Evolutionary conservation across 2,888 invertebrate species (phyloP), one percentile per base, ranked within the genome.

Genomic region (Chrysolina americana): DNA sequence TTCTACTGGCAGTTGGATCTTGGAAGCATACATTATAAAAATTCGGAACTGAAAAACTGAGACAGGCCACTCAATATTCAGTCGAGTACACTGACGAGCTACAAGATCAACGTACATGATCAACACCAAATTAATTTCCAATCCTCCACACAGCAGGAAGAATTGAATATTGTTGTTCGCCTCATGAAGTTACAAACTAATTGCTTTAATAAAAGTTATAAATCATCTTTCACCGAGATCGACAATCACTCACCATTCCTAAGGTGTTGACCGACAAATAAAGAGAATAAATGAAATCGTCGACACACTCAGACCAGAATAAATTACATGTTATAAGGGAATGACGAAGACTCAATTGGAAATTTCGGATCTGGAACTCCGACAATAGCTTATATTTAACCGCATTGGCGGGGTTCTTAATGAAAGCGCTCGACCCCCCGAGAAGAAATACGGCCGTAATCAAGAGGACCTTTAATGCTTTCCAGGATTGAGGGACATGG

Each of bases 401-500:
- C 84, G 83, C 83, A 84, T 84, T 83, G 85, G 84, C 77, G 84
- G 84, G 84, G 83, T 72, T 81, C 82, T 83, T 86, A 86, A 86
- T 86, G 85, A 86, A 86, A 86, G 83, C 85, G 80, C 79, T 85
- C 83, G 81, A 84, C 83, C 84, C 84, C 82, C 82, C 78, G 79
- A 83, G 85, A 87, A 87, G 87, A 87, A 86, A 87, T 87, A 87
- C 86, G 84, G 85, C 85, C 85, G 86, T 86, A 87, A 87, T 87
- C 87, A 87, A 86, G 86, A 85, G 86, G 85, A 85, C 85, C 86
- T 86, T 85, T 85, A 87, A 86, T 86, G 86, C 85, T 84, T 83
- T 84, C 81, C 83, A 84, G 82, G 85, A 87, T 86, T 86, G 85
- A 86, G 85, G 85, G 85, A 86, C 85, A 84, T 82, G 80, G 83